Percentiles rank a stretch among this genome's conserved stretches.
These are phyloP conservation scores for Ricordea florida DNA, from an alignment of 92 coral and sea anemone genomes.

Conservation along the genomic window DNA sequence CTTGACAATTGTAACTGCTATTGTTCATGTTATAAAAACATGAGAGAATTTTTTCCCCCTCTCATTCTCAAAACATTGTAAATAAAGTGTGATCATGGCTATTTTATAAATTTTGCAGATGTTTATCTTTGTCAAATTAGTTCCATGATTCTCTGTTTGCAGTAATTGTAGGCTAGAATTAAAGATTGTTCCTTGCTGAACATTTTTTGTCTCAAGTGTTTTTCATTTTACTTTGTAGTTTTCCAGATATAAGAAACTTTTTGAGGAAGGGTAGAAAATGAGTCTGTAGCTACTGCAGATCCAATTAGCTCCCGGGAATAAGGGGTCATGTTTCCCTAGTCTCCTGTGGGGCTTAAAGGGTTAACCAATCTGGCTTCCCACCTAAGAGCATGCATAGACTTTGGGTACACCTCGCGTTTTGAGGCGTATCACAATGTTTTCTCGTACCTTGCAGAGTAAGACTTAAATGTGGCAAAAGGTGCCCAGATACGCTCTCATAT, in stretches of 20 bases:
- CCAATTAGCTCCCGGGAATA: not conserved
- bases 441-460: not conserved
- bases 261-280: not conserved
- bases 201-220: constrained; percentile 10
- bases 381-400: not conserved
- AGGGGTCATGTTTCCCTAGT: not conserved
- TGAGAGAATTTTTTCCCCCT: not conserved
- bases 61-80: not conserved
- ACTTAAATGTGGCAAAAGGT: not conserved
- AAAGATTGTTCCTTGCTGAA: constrained; percentile 1
- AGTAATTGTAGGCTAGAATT: not conserved
- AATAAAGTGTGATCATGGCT: not conserved
- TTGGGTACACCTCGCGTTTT: not conserved
- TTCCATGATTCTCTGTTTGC: not conserved
- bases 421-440: not conserved
- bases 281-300: not conserved
- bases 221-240: not conserved
- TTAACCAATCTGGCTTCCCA: not conserved
- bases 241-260: not conserved
- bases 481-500: not conserved
- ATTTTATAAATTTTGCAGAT: not conserved
- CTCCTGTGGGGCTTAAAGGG: constrained; percentile 11
- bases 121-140: not conserved
- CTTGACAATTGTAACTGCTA: not conserved
- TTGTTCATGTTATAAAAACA: not conserved